Base-by-base conservation (phyloP, 2,113 vertebrate species). In the Himantopus leucocephalus region DNA sequence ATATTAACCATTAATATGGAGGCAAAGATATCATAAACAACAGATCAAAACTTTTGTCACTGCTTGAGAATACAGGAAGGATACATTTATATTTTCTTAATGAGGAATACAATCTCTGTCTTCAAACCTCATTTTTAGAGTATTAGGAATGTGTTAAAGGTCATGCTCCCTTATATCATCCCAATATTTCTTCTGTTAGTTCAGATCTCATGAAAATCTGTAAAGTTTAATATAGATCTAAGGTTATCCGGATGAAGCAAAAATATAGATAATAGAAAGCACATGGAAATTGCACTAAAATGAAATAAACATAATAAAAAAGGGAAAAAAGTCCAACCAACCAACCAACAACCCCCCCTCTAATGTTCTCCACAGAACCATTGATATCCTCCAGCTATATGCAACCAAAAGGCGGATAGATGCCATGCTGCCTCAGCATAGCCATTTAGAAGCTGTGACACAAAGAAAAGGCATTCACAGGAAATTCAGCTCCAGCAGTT, bases 311-410 rank as follows among this genome's bases (percentile, higher is more conserved):
- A 47, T 12, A n/a, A 63, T 47, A 43, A 63, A 76, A 85, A 41
- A 2, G 11, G 4, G 6, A 29, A 22, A 45, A 48, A 53, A 23
- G 0, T 5, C 1, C 8, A 21, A 48, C 9, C 22, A 37, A 35
- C 4, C 9, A 43, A 21, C 5, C 21, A 16, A 2, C 18, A 32
- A 20, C 27, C 9, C 32, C 3, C 5, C 2, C 12, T 59, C 30
- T 70, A 9, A 5, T 91, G 5, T 23, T 63, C 18, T 85, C n/a
- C n/a, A 60, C 9, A 70, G 27, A 64, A 56, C 12, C 7, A 11
- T 32, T 92, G 39, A 10, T 77, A 50, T 45, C 48, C 45, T 77
- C 26, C 35, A 82, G 19, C 22, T 45, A 30, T 10, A 23, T 48
- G 21, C 8, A 63, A 63, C 16, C 8, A 55, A 88, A 79, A 67